Conservation (phyloP, 2,113 vertebrate species). For the Periophthalmus modestus region DNA sequence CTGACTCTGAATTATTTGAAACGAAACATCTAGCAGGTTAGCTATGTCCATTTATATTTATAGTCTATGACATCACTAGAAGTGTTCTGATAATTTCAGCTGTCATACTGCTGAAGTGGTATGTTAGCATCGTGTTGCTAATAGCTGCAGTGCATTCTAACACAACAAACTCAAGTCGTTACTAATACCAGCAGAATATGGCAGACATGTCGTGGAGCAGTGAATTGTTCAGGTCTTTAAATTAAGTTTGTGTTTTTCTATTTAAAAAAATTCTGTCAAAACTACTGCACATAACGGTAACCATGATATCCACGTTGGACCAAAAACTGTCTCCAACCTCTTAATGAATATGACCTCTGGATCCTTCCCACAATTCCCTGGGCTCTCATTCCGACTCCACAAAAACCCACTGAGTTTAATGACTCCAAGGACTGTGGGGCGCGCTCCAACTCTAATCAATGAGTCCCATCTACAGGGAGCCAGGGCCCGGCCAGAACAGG, state of each 20-base stretch:
- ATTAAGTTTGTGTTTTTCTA: background rate
- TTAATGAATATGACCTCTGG: slow-evolving; percentile 67
- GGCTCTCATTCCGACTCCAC: slow-evolving; percentile 47
- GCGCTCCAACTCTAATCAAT: slow-evolving; percentile 72
- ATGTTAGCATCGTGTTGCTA: no score
- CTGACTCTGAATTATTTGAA: no score
- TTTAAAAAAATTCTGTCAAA: background rate
- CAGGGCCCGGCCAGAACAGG: slow-evolving; percentile 52
- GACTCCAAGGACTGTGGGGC: slow-evolving; percentile 70
- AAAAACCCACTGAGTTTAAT: slow-evolving; percentile 68
- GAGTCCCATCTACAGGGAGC: slow-evolving; percentile 70
- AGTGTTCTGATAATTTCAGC: no score
- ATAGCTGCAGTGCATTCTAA: no score
- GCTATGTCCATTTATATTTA: no score
- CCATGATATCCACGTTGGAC: slow-evolving; percentile 54
- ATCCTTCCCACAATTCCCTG: slow-evolving; percentile 62
- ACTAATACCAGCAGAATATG: no score
- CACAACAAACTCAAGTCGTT: no score
- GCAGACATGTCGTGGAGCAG: background rate
- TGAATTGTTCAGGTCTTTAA: background rate
- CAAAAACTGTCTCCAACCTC: slow-evolving; percentile 56
- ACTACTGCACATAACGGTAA: slow-evolving; percentile 23
- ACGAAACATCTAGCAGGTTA: no score
- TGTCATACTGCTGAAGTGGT: no score
- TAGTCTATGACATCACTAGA: no score